Percentiles rank a stretch among this genome's conserved stretches.
phyloP scores from a whole-genome alignment of 2,888 invertebrate species.

The Netelia melanura region DNA sequence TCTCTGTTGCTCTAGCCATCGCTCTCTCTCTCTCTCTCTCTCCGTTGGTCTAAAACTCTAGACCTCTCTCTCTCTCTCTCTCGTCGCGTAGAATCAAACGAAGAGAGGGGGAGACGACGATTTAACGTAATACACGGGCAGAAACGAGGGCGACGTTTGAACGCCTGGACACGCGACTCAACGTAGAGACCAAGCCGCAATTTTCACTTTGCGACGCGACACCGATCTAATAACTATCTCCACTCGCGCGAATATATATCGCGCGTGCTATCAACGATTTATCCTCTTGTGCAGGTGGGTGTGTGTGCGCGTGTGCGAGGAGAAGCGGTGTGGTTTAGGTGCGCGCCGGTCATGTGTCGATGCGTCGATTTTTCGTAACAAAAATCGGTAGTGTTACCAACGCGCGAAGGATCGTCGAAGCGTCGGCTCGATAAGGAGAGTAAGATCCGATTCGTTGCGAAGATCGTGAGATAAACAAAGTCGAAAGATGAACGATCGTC shows the following conservation, averaged over 20 bases:
- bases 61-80: background rate
- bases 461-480: too few relatives aligned
- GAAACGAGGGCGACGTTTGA: conserved; percentile 47
- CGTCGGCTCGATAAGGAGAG: background rate
- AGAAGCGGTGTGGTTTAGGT: background rate
- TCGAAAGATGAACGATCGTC: too few relatives aligned
- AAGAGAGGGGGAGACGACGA: conserved; percentile 61
- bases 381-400: conserved; percentile 17
- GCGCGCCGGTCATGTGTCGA: background rate
- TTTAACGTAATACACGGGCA: conserved; percentile 52
- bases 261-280: conserved; percentile 37
- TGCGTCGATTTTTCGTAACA: background rate
- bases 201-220: conserved; percentile 79
- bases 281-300: background rate
- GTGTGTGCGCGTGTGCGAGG: background rate
- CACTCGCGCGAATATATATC: conserved; percentile 8
- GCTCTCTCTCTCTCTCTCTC: too few relatives aligned
- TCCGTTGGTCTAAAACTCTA: too few relatives aligned
- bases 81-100: conserved; percentile 13
- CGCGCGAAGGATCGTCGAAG: background rate
- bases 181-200: conserved; percentile 59
- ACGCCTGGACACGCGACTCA: conserved; percentile 59
- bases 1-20: too few relatives aligned
- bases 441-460: too few relatives aligned
- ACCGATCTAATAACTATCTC: conserved; percentile 69